Evolutionary conservation across 2,113 vertebrate genomes (phyloP).

Genomic region (Thymallus thymallus): DNA sequence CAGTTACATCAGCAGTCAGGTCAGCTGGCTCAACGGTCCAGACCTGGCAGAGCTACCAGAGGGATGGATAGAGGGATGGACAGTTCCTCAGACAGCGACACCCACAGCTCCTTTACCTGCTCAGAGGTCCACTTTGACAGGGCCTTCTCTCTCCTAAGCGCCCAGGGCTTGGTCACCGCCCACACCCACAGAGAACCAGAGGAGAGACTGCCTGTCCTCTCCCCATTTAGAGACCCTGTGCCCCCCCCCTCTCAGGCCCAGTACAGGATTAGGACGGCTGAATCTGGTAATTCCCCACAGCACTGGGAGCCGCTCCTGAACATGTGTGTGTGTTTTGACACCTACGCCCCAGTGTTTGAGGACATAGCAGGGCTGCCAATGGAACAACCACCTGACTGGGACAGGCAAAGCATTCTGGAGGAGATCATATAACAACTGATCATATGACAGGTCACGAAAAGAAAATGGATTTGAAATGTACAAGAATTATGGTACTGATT

Average conservation of each 20-base stretch:
- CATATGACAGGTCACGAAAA: slow-evolving; percentile 47
- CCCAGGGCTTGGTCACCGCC: slow-evolving; percentile 17
- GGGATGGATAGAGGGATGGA: slow-evolving; percentile 1
- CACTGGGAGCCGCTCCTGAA: slow-evolving; percentile 56
- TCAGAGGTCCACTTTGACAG: slow-evolving; percentile 54
- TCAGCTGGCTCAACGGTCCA: not conserved
- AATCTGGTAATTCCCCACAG: slow-evolving; percentile 29
- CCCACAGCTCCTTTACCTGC: slow-evolving; percentile 59
- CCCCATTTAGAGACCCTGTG: slow-evolving; percentile 30
- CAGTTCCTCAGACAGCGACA: slow-evolving; percentile 57
- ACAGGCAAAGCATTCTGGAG: slow-evolving; percentile 63
- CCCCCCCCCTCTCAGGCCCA: slow-evolving; percentile 17
- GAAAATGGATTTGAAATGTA: too few species aligned
- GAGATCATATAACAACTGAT: slow-evolving; percentile 73
- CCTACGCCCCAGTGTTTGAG: slow-evolving; percentile 68
- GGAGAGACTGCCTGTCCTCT: slow-evolving; percentile 21
- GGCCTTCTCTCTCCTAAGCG: slow-evolving; percentile 30
- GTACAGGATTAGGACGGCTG: not conserved
- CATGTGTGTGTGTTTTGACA: slow-evolving; percentile 55
- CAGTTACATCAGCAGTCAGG: not conserved
- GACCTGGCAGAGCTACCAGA: not conserved
- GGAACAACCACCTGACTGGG: slow-evolving; percentile 32
- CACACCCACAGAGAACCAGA: slow-evolving; percentile 19
- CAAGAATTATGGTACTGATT: too few species aligned
- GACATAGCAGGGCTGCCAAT: slow-evolving; percentile 63